Percentiles rank a stretch among this genome's conserved stretches.
phyloP scores from a whole-genome alignment of 2,113 vertebrate genomes.

The Cricetomys ansorgei region DNA sequence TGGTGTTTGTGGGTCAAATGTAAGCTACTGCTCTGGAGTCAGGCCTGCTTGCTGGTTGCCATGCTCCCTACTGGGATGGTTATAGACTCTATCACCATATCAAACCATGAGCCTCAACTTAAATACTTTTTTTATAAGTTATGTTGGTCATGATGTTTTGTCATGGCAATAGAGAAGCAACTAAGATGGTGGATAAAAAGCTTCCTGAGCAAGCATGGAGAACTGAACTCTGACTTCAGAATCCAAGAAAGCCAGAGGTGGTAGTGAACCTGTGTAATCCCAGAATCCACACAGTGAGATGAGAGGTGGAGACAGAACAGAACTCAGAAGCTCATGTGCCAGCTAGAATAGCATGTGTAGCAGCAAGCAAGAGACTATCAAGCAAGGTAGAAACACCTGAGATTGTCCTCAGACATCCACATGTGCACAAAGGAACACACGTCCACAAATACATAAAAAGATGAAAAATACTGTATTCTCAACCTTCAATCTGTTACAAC shows the following conservation, averaged over 20 bases:
- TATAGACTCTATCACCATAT: not conserved
- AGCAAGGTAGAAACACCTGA: not conserved
- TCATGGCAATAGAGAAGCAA: not conserved
- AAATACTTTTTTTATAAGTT: not conserved
- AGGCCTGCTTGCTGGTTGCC: not conserved
- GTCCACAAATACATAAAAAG: not conserved
- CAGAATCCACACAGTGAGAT: not conserved
- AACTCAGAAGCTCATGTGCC: not conserved
- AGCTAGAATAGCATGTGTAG: not conserved
- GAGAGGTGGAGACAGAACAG: not conserved
- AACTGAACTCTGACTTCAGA: not conserved
- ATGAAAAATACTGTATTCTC: not conserved
- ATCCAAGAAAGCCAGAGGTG: not conserved
- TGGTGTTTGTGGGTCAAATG: not conserved
- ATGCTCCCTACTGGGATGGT: not conserved
- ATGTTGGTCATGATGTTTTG: not conserved
- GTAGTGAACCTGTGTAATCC: not conserved
- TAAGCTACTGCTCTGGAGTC: not conserved
- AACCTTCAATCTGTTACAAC: not conserved
- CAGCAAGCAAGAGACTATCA: not conserved
- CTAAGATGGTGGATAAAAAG: not conserved
- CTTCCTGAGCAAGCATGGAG: not conserved
- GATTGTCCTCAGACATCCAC: not conserved
- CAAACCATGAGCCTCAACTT: not conserved
- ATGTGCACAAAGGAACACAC: not conserved